Percentiles rank a stretch among this genome's conserved stretches.
These are phyloP conservation scores for Drosophila atripex DNA, from an alignment of 2,888 invertebrate genomes.

Conservation along the genomic window DNA sequence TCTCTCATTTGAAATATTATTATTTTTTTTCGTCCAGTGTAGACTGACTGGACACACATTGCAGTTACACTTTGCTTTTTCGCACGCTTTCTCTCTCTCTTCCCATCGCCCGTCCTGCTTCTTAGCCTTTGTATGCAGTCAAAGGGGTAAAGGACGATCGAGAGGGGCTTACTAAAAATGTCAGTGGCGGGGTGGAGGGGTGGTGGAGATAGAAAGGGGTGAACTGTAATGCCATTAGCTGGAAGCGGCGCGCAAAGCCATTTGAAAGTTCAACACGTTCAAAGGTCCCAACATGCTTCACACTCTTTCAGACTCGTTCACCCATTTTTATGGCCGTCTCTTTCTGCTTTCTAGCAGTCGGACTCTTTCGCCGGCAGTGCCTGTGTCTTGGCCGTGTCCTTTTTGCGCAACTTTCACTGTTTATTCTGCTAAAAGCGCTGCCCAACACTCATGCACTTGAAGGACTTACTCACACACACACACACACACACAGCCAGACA, in stretches of 20 bases:
- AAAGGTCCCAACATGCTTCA: conserved; percentile 75
- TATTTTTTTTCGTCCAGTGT: conserved; percentile 13
- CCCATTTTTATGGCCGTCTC: conserved; percentile 26
- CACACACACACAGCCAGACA: conserved; percentile 20
- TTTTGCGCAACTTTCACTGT: conserved; percentile 78
- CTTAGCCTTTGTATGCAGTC: conserved; percentile 57
- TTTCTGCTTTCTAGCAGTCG: conserved; percentile 10
- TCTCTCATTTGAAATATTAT: not conserved
- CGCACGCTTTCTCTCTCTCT: conserved; percentile 41
- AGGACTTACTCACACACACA: conserved; percentile 39
- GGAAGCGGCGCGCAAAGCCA: conserved; percentile 78
- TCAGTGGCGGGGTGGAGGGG: not conserved
- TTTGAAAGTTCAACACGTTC: conserved; percentile 78
- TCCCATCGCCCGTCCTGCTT: not conserved
- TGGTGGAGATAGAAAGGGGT: conserved; percentile 27
- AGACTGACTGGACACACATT: conserved; percentile 48
- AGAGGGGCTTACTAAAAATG: not conserved
- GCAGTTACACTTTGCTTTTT: conserved; percentile 58
- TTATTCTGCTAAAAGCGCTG: conserved; percentile 79
- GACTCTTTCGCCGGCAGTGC: conserved; percentile 22
- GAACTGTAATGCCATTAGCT: conserved; percentile 76
- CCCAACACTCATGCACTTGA: conserved; percentile 77
- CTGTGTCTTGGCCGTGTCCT: conserved; percentile 60
- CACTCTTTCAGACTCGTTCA: conserved; percentile 40
- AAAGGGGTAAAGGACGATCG: conserved; percentile 24